phyloP scores from a whole-genome alignment of 2,888 invertebrate genomes.

The Tinea semifulvella region DNA sequence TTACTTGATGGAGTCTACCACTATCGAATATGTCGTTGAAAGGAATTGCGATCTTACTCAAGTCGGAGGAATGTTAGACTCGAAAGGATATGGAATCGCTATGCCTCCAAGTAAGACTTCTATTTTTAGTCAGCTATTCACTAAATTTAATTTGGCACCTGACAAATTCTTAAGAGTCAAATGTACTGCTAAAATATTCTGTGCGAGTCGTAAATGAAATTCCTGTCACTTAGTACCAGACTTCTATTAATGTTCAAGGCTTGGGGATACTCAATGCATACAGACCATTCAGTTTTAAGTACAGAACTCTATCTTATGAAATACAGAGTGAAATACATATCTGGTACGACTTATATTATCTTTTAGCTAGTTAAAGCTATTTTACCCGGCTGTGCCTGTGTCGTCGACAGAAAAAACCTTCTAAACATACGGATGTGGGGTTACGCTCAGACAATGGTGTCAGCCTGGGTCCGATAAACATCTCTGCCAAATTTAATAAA shows the following conservation, averaged over 20 bases:
- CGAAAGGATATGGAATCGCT: slow-evolving; percentile 95
- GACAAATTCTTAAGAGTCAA: slow-evolving; percentile 2
- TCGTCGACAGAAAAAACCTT: too few species aligned
- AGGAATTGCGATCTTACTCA: slow-evolving; percentile 90
- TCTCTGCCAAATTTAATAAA: too few species aligned
- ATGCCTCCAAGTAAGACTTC: slow-evolving; percentile 83
- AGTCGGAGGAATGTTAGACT: slow-evolving; percentile 91
- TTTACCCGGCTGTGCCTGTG: too few species aligned
- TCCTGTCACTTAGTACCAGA: neutral
- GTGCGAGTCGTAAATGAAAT: slow-evolving; percentile 4
- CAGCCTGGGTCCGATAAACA: too few species aligned
- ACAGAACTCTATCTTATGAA: too few species aligned
- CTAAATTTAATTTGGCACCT: neutral
- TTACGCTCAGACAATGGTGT: too few species aligned
- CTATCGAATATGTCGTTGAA: slow-evolving; percentile 93
- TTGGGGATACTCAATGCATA: too few species aligned
- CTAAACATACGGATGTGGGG: too few species aligned
- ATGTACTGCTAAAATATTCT: slow-evolving; percentile 9
- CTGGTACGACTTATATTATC: too few species aligned
- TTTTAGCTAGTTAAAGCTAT: too few species aligned
- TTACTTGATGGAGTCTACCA: slow-evolving; percentile 97
- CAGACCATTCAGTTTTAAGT: too few species aligned
- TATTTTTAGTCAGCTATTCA: slow-evolving; percentile 13
- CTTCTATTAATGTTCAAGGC: neutral
- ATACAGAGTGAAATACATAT: too few species aligned